Conservation (phyloP, 2,888 invertebrate species). For the Andrena bucephala region DNA sequence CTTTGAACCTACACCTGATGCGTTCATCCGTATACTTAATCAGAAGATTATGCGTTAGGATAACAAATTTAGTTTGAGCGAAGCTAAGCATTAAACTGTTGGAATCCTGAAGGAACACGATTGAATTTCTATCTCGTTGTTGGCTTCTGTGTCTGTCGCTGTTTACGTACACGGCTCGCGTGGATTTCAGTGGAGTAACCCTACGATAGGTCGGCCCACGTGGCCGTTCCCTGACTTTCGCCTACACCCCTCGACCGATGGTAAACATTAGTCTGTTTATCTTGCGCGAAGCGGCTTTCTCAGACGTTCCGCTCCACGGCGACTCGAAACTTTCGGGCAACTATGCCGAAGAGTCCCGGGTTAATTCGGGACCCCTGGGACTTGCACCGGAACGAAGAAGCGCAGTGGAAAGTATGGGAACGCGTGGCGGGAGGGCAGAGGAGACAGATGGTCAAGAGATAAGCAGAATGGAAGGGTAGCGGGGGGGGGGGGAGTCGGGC, state of each 20-base stretch:
- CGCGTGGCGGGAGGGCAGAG: constrained; percentile 9
- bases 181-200: constrained; percentile 4
- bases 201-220: not conserved
- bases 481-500: constrained; percentile 9
- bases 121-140: too few species aligned
- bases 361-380: constrained; percentile 35
- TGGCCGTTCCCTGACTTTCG: not conserved
- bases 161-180: not conserved
- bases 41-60: too few species aligned
- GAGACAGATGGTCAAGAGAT: constrained; percentile 58
- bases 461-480: constrained; percentile 39
- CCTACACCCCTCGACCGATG: not conserved
- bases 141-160: not conserved
- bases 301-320: not conserved
- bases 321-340: constrained; percentile 36
- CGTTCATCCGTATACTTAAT: too few species aligned
- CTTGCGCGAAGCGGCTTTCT: not conserved
- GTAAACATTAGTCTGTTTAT: constrained; percentile 53
- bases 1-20: too few species aligned
- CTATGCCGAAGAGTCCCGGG: constrained; percentile 28
- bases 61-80: too few species aligned
- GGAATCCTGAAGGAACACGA: too few species aligned
- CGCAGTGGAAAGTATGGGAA: constrained; percentile 17
- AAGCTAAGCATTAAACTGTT: too few species aligned
- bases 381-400: not conserved